Percentiles rank a stretch among this genome's conserved stretches.
Conservation (phyloP, 2,888 invertebrate species). For the Tuta absoluta region DNA sequence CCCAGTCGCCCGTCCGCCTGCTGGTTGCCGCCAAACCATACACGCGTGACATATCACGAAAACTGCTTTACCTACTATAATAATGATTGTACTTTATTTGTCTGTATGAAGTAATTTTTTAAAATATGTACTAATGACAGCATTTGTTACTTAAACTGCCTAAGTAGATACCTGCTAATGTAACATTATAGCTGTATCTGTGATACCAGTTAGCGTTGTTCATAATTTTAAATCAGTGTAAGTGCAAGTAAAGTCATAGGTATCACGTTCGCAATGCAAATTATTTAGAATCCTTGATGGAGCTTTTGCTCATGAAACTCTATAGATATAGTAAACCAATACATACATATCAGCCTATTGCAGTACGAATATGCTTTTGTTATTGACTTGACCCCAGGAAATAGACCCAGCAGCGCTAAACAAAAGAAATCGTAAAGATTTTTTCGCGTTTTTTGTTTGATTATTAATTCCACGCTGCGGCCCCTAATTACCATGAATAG, state of each 20-base stretch:
- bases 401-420: not conserved
- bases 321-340: too few relatives aligned
- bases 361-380: not conserved
- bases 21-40: not conserved
- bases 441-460: slow-evolving; percentile 3
- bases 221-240: too few relatives aligned
- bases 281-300: too few relatives aligned
- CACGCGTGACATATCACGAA: slow-evolving; percentile 24
- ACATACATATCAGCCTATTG: too few relatives aligned
- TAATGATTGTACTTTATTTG: not conserved
- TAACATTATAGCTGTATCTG: too few relatives aligned
- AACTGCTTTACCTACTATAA: not conserved
- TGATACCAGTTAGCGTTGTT: too few relatives aligned
- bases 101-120: not conserved
- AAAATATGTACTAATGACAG: not conserved
- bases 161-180: too few relatives aligned
- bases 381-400: not conserved
- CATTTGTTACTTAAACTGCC: too few relatives aligned
- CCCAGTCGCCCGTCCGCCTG: not conserved
- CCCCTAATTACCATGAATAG: too few relatives aligned
- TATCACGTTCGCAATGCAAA: too few relatives aligned
- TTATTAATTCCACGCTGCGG: not conserved
- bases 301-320: too few relatives aligned
- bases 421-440: not conserved
- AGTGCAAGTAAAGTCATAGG: too few relatives aligned